Percentiles rank a stretch among this genome's conserved stretches.
These are phyloP conservation scores for Synaphobranchus kaupii DNA, from an alignment of 2,797 vertebrate genomes.

Conservation along the genomic window DNA sequence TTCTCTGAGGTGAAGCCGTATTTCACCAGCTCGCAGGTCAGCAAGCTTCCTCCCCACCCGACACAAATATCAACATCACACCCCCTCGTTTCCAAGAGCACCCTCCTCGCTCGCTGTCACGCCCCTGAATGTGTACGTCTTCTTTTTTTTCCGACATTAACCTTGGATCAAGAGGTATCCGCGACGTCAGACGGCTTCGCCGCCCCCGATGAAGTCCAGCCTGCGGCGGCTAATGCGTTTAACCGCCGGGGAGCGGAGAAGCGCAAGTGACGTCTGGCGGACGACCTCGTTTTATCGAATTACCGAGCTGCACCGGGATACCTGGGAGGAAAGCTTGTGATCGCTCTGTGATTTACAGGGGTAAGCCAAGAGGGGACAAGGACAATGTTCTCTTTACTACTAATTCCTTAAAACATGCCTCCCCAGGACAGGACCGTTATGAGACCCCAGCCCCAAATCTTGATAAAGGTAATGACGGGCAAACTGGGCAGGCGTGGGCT, in stretches of 20 bases:
- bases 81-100: conserved; percentile 60
- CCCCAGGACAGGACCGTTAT: conserved; percentile 14
- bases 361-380: neutral
- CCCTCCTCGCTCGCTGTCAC: conserved; percentile 59
- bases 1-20: neutral
- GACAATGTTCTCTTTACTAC: neutral
- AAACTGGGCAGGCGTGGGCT: conserved; percentile 35
- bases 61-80: neutral
- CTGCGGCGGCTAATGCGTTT: neutral
- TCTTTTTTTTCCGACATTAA: conserved; percentile 52
- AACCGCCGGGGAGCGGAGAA: conserved; percentile 57
- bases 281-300: conserved; percentile 71
- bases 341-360: neutral
- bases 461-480: neutral
- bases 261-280: conserved; percentile 71
- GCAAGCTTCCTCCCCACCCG: neutral
- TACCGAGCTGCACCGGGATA: conserved; percentile 65
- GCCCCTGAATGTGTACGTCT: conserved; percentile 68
- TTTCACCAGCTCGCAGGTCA: neutral
- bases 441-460: neutral
- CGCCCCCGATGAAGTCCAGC: conserved; percentile 69
- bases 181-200: conserved; percentile 41
- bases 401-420: neutral
- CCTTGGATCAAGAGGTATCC: neutral
- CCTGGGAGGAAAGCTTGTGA: conserved; percentile 15